phyloP scores from a whole-genome alignment of 2,113 vertebrate species.

The Rafetus swinhoei region DNA sequence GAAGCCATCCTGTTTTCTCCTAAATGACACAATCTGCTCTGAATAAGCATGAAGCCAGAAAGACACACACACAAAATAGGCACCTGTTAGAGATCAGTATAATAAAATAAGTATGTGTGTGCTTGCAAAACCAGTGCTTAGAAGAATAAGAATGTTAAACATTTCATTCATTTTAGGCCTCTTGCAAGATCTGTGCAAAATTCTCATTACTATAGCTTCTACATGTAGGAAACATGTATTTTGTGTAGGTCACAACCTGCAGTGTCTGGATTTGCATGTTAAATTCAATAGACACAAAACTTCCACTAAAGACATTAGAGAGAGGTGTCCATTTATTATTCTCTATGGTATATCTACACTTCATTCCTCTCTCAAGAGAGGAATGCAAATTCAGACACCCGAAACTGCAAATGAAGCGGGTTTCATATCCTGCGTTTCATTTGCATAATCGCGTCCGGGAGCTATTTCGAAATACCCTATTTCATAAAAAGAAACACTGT shows the following conservation, averaged over 20 bases:
- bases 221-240: background rate
- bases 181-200: background rate
- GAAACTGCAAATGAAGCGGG: no score
- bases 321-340: background rate
- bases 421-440: no score
- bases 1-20: slow-evolving; percentile 10
- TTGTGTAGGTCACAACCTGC: background rate
- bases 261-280: background rate
- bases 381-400: no score
- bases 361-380: no score
- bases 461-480: no score
- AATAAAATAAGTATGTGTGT: slow-evolving; percentile 38
- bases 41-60: background rate
- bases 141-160: slow-evolving; percentile 15
- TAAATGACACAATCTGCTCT: background rate
- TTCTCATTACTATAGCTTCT: background rate
- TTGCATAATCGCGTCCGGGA: no score
- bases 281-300: background rate
- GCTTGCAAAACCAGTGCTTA: background rate
- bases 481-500: no score
- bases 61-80: background rate
- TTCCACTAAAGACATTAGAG: background rate
- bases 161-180: slow-evolving; percentile 5
- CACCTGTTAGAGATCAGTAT: background rate
- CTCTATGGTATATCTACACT: no score